A percentile compares a stretch with the other conserved stretches of the same genome.
phyloP scores from a whole-genome alignment of 2,113 vertebrate species.

The Pogona vitticeps region DNA sequence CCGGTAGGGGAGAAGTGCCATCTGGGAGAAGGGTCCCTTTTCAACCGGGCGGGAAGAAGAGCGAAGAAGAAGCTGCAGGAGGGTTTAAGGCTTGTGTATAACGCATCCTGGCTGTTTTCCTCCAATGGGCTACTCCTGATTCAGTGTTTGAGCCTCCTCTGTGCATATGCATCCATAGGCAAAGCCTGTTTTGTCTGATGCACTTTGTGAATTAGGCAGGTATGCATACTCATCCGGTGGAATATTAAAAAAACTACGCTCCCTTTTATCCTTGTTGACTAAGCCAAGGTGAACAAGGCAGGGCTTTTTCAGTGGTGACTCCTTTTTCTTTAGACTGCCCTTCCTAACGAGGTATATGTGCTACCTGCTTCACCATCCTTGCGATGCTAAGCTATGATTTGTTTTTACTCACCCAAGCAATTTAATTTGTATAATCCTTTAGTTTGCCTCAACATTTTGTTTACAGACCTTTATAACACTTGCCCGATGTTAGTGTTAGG shows the following conservation, averaged over 20 bases:
- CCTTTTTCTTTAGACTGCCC: not conserved
- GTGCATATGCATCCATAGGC: not conserved
- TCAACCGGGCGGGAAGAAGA: not conserved
- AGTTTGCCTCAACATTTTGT: not conserved
- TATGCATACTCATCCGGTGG: not conserved
- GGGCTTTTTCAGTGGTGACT: not conserved
- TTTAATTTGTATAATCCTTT: not conserved
- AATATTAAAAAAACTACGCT: not conserved
- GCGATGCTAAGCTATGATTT: not conserved
- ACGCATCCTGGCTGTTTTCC: not conserved
- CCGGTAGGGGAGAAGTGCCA: too few species aligned
- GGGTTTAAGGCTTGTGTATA: too few species aligned
- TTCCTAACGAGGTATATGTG: not conserved
- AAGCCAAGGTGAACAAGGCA: not conserved
- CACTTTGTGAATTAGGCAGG: not conserved
- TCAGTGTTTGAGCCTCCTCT: not conserved
- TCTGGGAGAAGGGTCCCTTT: not conserved
- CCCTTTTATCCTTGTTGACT: not conserved
- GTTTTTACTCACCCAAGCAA: not conserved
- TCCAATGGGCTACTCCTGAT: not conserved
- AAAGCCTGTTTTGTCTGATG: not conserved
- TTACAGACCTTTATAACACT: not conserved
- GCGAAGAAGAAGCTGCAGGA: not conserved
- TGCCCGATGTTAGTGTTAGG: not conserved
- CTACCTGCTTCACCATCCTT: not conserved